Evolutionary conservation across 1,140 invertebrate genomes (phyloP), one percentile per base, ranked within the genome.

Genomic region (Adoxophyes honmai): DNA sequence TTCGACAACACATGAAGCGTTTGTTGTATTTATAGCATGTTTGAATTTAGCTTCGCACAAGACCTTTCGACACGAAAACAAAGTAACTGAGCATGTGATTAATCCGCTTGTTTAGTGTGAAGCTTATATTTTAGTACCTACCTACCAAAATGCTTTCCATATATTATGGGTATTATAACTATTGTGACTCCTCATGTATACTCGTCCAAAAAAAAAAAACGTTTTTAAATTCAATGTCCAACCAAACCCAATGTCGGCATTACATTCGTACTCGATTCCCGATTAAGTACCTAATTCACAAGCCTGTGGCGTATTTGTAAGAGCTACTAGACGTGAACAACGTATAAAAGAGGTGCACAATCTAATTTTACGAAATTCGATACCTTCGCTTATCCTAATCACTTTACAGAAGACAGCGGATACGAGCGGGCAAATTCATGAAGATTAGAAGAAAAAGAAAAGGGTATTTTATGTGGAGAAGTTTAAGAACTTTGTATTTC

Each of bases 41-140:
- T 21, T 48, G 42, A 48, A 48, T 48, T 48, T 48, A 48, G 42
- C 42, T 48, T 48, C 42, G 16, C 42, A 48, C 42, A 48, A 48
- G 42, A 48, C 42, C 42, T 48, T 48, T 48, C 21, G 21, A 28
- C 21, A 28, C 21, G 6, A 28, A 28, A 28, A 28, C 21, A 28
- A 28, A 28, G 21, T 28, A 28, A 28, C 21, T 28, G 21, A 2
- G 21, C 21, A 28, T 28, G 6, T 2, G 21, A 3, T 28, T 28
- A 28, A 28, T 28, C 21, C 21, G 6, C 21, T 28, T 28, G 21
- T n/a, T n/a, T n/a, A n/a, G n/a, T n/a, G n/a, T n/a, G n/a, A n/a
- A n/a, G n/a, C n/a, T n/a, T n/a, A n/a, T n/a, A n/a, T n/a, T n/a
- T n/a, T n/a, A n/a, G n/a, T n/a, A n/a, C n/a, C n/a, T n/a, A n/a